A percentile compares a stretch with the other conserved stretches of the same genome.
Conservation (phyloP, 2,888 invertebrate genomes). For the Ochropleura plecta region DNA sequence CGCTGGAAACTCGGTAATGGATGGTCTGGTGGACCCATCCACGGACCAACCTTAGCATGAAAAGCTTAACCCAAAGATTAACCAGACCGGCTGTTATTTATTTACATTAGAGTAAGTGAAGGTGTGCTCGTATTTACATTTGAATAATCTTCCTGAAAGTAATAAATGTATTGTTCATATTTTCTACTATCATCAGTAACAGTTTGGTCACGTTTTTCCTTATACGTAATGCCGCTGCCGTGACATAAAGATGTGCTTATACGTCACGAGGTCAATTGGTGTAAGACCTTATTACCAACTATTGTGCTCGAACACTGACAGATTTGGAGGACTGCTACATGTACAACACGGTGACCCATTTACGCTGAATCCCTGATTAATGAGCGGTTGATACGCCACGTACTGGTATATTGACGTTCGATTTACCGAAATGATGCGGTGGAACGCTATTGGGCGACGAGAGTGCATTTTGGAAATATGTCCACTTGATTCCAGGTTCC, state of each 20-base stretch:
- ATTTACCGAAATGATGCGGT: constrained; percentile 33
- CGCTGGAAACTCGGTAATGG: too few relatives aligned
- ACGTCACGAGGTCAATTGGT: constrained; percentile 52
- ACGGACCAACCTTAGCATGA: too few relatives aligned
- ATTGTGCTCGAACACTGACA: constrained; percentile 32
- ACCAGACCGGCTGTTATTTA: too few relatives aligned
- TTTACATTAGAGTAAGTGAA: background rate
- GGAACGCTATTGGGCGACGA: background rate
- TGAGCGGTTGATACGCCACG: constrained; percentile 44
- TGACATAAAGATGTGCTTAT: constrained; percentile 50
- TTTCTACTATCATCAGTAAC: constrained; percentile 21
- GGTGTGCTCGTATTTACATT: constrained; percentile 8
- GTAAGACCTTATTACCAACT: constrained; percentile 43
- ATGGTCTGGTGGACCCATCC: too few relatives aligned
- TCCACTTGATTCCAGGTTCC: background rate
- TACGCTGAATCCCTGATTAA: constrained; percentile 47
- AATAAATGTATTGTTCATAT: constrained; percentile 10
- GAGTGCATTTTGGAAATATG: constrained; percentile 12
- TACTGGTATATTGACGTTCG: constrained; percentile 46
- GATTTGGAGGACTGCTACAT: constrained; percentile 35
- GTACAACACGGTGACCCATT: constrained; percentile 44
- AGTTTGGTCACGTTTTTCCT: constrained; percentile 54
- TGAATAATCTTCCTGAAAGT: constrained; percentile 21
- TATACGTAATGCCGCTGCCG: constrained; percentile 31
- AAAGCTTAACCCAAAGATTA: too few relatives aligned